phyloP scores from a whole-genome alignment of 2,797 vertebrate genomes.

The Limnodromus scolopaceus region DNA sequence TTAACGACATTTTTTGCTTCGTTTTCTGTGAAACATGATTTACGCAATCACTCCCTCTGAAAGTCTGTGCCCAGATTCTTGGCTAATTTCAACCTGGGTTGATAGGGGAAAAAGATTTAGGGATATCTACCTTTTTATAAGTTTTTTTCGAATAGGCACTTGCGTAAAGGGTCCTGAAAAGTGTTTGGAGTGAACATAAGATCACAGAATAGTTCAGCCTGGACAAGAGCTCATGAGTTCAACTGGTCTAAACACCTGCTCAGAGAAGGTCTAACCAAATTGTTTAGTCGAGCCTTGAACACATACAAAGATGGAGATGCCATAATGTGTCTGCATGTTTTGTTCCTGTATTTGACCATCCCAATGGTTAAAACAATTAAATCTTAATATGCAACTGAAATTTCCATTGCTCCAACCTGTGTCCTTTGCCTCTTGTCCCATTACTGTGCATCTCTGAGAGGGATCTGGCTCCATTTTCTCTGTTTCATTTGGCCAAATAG shows the following conservation, averaged over 20 bases:
- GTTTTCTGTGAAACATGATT: not conserved
- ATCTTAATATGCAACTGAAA: not conserved
- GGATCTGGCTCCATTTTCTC: not conserved
- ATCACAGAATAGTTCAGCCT: not conserved
- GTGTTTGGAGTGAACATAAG: not conserved
- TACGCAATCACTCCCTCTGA: not conserved
- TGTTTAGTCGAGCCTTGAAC: not conserved
- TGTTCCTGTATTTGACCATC: not conserved
- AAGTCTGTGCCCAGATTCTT: not conserved
- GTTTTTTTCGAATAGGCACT: not conserved
- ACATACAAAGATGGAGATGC: not conserved
- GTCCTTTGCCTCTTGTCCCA: not conserved
- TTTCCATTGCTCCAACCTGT: not conserved
- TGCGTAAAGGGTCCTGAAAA: not conserved
- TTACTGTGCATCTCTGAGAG: not conserved
- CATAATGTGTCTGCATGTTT: not conserved
- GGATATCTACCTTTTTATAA: not conserved
- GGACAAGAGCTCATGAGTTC: not conserved
- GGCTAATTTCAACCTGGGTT: not conserved
- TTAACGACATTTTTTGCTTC: constrained; percentile 1
- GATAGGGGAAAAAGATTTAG: not conserved
- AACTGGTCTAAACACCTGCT: not conserved
- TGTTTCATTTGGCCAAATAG: not conserved
- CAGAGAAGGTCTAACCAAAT: not conserved
- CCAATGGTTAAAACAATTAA: not conserved